phyloP scores from a whole-genome alignment of 2,113 vertebrate genomes.

The Actenoides hombroni region DNA sequence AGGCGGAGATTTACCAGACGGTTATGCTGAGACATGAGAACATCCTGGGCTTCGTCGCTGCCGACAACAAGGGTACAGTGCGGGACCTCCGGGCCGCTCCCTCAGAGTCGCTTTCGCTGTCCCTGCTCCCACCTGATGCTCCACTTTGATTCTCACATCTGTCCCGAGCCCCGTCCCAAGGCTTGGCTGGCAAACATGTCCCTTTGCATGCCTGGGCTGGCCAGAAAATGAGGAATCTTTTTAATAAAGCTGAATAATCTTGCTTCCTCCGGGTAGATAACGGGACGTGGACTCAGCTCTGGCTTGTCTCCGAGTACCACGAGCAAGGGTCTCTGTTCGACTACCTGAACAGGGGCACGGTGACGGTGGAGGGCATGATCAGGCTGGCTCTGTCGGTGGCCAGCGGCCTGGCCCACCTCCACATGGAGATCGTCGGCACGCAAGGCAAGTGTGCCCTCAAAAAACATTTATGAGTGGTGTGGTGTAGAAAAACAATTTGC shows the following conservation, averaged over 20 bases:
- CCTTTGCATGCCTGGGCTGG: accelerated
- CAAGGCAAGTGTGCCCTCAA: conserved; percentile 79
- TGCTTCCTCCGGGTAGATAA: conserved; percentile 79
- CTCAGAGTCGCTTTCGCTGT: not conserved
- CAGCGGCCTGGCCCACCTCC: conserved; percentile 94
- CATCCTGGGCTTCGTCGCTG: conserved; percentile 96
- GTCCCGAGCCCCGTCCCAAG: accelerated
- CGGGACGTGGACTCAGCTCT: conserved; percentile 97
- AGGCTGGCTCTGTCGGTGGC: conserved; percentile 86
- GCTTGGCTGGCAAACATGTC: accelerated
- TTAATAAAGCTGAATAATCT: not conserved
- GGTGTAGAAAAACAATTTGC: accelerated
- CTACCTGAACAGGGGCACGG: conserved; percentile 89
- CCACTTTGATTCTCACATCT: accelerated
- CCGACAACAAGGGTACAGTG: conserved; percentile 89
- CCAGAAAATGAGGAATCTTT: accelerated
- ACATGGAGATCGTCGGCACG: conserved; percentile 98
- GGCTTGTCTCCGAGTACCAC: conserved; percentile 97
- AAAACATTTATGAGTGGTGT: accelerated
- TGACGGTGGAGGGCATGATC: conserved; percentile 86
- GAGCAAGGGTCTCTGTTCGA: conserved; percentile 95
- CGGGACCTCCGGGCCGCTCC: no score
- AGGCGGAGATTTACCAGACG: conserved; percentile 97
- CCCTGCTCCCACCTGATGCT: accelerated
- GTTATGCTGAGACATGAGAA: conserved; percentile 96